A percentile compares a stretch with the other conserved stretches of the same genome.
Conservation (phyloP, 1,140 invertebrate species). For the Calosoma granatense region DNA sequence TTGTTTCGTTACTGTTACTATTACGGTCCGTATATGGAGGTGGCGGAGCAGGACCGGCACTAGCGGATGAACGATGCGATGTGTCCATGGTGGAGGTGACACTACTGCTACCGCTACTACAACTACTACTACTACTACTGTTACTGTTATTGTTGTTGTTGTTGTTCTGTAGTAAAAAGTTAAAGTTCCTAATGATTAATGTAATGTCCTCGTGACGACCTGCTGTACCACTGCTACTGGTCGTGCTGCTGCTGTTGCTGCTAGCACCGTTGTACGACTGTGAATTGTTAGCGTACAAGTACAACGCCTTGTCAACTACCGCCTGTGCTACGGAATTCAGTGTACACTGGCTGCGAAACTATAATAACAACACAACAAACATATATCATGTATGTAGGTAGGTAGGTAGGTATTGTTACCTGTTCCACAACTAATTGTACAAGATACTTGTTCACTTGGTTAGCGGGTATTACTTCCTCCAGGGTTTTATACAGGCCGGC, state of each 20-base stretch:
- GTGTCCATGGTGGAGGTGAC: slow-evolving; percentile 26
- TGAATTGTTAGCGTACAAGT: slow-evolving; percentile 67
- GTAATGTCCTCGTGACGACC: slow-evolving; percentile 69
- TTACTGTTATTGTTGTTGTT: slow-evolving; percentile 24
- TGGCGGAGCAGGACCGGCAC: slow-evolving; percentile 22
- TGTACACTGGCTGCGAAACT: slow-evolving; percentile 72
- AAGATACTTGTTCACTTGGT: slow-evolving; percentile 71
- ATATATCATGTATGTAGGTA: slow-evolving; percentile 4
- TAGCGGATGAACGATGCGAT: slow-evolving; percentile 18
- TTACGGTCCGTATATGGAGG: too few relatives aligned
- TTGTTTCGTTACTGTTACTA: slow-evolving; percentile 15
- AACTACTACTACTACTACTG: slow-evolving; percentile 28
- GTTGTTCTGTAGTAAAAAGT: slow-evolving; percentile 57
- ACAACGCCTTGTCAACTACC: slow-evolving; percentile 74
- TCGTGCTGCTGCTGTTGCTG: slow-evolving; percentile 20
- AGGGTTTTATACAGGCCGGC: slow-evolving; percentile 74
- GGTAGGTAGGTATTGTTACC: slow-evolving; percentile 36
- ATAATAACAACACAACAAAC: slow-evolving; percentile 26
- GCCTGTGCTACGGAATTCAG: slow-evolving; percentile 76
- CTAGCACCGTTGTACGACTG: slow-evolving; percentile 37
- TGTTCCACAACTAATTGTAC: slow-evolving; percentile 69
- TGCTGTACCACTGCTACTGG: slow-evolving; percentile 4
- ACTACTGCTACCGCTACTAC: slow-evolving; percentile 19
- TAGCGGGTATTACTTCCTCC: slow-evolving; percentile 66
- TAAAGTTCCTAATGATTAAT: slow-evolving; percentile 77